These are phyloP conservation scores for Nanorana parkeri DNA, from an alignment of 2,113 vertebrate genomes.

Conservation along the genomic window DNA sequence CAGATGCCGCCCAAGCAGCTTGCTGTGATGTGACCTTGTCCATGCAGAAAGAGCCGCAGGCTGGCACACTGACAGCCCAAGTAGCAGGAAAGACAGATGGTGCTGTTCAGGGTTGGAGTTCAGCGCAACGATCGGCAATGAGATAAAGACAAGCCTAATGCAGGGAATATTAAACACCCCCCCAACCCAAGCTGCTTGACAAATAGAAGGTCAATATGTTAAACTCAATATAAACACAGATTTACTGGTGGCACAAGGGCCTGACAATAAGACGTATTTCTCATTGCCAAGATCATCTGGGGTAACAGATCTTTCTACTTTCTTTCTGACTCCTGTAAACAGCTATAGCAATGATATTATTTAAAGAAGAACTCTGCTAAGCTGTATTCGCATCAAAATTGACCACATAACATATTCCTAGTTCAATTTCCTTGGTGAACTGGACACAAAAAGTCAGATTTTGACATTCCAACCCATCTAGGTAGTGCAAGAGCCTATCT, in stretches of 20 bases:
- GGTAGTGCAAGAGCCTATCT: too few species aligned
- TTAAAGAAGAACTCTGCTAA: too few species aligned
- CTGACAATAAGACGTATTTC: not conserved
- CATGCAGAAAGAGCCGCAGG: slow-evolving; percentile 24
- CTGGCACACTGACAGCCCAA: slow-evolving; percentile 45
- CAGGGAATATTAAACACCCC: slow-evolving; percentile 42
- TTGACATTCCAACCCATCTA: too few species aligned
- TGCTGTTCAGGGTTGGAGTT: slow-evolving; percentile 40
- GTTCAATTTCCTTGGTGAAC: too few species aligned
- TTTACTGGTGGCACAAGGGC: not conserved
- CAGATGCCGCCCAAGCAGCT: slow-evolving; percentile 14
- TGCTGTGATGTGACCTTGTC: slow-evolving; percentile 46
- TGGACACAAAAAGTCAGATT: too few species aligned
- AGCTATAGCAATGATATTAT: too few species aligned
- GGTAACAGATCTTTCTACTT: not conserved
- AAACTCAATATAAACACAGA: slow-evolving; percentile 33
- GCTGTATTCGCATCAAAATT: too few species aligned
- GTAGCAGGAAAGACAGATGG: slow-evolving; percentile 45
- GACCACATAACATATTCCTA: too few species aligned
- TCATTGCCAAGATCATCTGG: not conserved
- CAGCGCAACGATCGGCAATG: slow-evolving; percentile 24
- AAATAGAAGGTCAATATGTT: slow-evolving; percentile 51
- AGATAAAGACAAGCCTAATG: slow-evolving; percentile 9
- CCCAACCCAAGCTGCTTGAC: not conserved
- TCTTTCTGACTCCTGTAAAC: too few species aligned